These are phyloP conservation scores for Muscina levida DNA, from an alignment of 2,888 invertebrate species.

Conservation along the genomic window DNA sequence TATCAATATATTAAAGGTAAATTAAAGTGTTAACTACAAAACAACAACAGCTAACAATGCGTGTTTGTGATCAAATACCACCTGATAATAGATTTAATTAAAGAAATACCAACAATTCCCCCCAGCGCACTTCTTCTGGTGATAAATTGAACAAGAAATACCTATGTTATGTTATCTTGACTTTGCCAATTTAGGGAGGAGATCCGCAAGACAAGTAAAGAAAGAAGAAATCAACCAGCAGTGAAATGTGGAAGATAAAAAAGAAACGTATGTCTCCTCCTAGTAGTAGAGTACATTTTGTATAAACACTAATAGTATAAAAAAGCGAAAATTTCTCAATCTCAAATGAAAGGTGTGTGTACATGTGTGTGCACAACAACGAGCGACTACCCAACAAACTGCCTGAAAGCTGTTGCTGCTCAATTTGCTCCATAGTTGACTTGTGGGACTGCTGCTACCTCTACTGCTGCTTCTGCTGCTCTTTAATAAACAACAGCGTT, in stretches of 20 bases:
- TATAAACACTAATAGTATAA: too few relatives aligned
- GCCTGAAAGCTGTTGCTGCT: too few relatives aligned
- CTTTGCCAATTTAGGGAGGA: constrained; percentile 67
- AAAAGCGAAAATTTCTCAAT: constrained; percentile 48
- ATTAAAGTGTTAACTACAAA: constrained; percentile 28
- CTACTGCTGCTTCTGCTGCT: too few relatives aligned
- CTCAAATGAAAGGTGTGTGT: background rate
- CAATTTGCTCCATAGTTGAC: too few relatives aligned
- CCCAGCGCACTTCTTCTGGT: constrained; percentile 2
- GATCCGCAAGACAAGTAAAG: constrained; percentile 60
- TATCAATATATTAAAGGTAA: constrained; percentile 59
- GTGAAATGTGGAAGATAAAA: background rate
- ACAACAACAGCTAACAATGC: too few relatives aligned
- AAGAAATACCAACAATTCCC: constrained; percentile 1
- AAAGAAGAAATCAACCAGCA: constrained; percentile 42
- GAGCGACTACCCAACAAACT: too few relatives aligned
- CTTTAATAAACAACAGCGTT: constrained; percentile 16
- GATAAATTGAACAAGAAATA: constrained; percentile 41
- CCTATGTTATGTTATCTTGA: constrained; percentile 61
- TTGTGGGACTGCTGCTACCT: too few relatives aligned
- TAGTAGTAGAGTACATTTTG: too few relatives aligned
- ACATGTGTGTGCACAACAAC: background rate
- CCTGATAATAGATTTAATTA: too few relatives aligned
- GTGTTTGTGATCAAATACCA: too few relatives aligned
- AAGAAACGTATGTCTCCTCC: too few relatives aligned